phyloP scores from a whole-genome alignment of 2,797 vertebrate species.

The Cygnus olor region DNA sequence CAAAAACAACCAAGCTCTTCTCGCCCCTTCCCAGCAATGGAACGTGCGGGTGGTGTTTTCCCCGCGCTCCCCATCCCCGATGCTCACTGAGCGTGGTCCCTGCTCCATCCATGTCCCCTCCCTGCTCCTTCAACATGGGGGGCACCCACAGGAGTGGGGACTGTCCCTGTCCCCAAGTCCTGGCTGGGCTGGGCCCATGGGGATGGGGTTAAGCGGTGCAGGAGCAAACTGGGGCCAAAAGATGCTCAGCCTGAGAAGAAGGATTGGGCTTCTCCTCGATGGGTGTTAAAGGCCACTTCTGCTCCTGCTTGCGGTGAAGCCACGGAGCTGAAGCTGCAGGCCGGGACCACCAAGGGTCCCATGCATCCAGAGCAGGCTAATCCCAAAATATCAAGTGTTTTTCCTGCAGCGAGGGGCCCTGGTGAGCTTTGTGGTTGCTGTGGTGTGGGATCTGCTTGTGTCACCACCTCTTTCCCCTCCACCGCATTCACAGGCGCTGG shows the following conservation, averaged over 20 bases:
- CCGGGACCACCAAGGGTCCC: background rate
- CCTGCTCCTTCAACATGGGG: background rate
- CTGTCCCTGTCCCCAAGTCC: rapidly evolving
- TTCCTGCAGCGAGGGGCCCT: background rate
- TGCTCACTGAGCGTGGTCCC: rapidly evolving
- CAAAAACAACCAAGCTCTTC: background rate
- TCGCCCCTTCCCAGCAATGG: background rate
- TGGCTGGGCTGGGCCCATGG: rapidly evolving
- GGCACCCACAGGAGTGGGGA: background rate
- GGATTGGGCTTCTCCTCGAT: background rate
- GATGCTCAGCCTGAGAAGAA: background rate
- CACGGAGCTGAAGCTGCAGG: background rate
- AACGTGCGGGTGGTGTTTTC: background rate
- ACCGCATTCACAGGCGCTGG: background rate
- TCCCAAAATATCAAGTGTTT: rapidly evolving
- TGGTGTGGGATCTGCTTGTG: background rate
- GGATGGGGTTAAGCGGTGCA: rapidly evolving
- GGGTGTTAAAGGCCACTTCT: background rate
- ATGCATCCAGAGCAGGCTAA: background rate
- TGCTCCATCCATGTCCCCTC: background rate
- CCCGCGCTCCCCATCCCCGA: rapidly evolving
- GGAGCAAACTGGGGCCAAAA: background rate
- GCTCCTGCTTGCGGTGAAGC: background rate
- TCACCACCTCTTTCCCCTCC: rapidly evolving
- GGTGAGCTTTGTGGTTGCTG: rapidly evolving